These are phyloP conservation scores for Mus musculus DNA, from an alignment of 2,113 vertebrate genomes.

Conservation along the genomic window DNA sequence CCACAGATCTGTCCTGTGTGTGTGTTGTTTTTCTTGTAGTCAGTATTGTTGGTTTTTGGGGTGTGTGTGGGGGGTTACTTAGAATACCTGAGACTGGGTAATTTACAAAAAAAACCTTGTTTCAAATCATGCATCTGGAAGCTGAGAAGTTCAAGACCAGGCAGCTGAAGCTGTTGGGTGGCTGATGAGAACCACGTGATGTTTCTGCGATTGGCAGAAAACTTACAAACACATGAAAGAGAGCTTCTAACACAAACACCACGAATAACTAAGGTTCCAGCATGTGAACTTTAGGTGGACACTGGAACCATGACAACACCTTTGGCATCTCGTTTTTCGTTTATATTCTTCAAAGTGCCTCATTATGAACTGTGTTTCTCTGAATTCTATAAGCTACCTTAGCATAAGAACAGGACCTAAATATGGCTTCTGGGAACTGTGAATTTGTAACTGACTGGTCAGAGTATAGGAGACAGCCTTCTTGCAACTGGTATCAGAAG, in stretches of 20 bases:
- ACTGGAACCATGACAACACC: neutral
- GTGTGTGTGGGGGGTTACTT: neutral
- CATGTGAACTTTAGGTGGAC: neutral
- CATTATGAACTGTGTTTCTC: neutral
- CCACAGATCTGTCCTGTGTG: too few species aligned
- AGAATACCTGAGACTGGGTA: neutral
- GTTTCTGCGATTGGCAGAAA: neutral
- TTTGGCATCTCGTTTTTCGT: neutral
- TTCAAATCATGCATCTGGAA: neutral
- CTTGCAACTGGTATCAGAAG: neutral
- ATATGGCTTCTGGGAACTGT: too few species aligned
- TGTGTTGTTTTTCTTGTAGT: too few species aligned
- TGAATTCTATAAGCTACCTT: neutral
- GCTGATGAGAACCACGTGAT: too few species aligned
- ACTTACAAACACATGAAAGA: neutral
- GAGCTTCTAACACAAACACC: neutral
- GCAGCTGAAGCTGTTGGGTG: neutral
- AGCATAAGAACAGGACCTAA: neutral
- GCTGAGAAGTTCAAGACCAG: neutral
- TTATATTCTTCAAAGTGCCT: neutral
- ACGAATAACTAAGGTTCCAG: neutral
- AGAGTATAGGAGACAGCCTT: neutral
- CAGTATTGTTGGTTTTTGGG: too few species aligned
- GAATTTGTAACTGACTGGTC: neutral
- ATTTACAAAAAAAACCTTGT: too few species aligned